A percentile compares a stretch with the other conserved stretches of the same genome.
Conservation (phyloP, 2,113 vertebrate species). For the Verasper variegatus region DNA sequence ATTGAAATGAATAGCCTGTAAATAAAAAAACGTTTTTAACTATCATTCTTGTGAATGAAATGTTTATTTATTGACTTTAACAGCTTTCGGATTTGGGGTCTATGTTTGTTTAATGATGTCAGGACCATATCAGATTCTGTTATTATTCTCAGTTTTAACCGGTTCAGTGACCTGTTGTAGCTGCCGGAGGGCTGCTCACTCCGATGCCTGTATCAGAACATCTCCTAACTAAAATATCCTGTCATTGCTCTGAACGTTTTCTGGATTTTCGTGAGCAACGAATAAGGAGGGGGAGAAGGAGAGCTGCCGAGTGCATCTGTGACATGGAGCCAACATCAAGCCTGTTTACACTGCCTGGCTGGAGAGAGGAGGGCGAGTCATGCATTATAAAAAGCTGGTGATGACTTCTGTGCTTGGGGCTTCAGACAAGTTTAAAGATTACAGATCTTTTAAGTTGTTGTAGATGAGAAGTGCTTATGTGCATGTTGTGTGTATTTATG, state of each 20-base stretch:
- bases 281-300: conserved; percentile 2
- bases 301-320: conserved; percentile 25
- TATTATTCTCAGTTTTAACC: conserved; percentile 51
- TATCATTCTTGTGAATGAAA: conserved; percentile 15
- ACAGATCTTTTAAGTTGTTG: conserved; percentile 57
- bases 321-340: conserved; percentile 31
- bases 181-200: conserved; percentile 1
- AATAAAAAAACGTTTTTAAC: conserved; percentile 31
- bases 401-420: conserved; percentile 57
- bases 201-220: background rate
- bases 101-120: conserved; percentile 52
- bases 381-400: conserved; percentile 70
- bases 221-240: conserved; percentile 18
- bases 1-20: conserved; percentile 33
- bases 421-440: conserved; percentile 64
- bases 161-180: conserved; percentile 49
- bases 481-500: conserved; percentile 1
- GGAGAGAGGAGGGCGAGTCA: conserved; percentile 47
- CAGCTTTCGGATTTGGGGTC: conserved; percentile 41
- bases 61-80: conserved; percentile 60
- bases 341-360: conserved; percentile 62
- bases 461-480: conserved; percentile 19
- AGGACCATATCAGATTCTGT: conserved; percentile 46
- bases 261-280: conserved; percentile 13
- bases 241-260: conserved; percentile 14